Evolutionary conservation across 2,888 invertebrate genomes (phyloP), one percentile per base, ranked within the genome.

Genomic region (Drosophila ustulata): DNA sequence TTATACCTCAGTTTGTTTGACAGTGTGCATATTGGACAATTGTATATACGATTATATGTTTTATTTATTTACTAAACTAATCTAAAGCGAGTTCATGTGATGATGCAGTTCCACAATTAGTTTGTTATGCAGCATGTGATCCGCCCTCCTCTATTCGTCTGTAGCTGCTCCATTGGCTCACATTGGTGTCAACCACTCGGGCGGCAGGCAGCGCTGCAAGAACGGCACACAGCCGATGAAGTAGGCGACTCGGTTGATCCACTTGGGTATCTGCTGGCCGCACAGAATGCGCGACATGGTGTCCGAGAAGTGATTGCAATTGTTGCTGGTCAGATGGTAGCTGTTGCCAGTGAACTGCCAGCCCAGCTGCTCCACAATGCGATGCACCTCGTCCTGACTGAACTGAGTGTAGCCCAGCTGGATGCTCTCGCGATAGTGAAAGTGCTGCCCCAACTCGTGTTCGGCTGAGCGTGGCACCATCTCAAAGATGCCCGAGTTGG

Each of bases 271-370:
- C 90, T 98, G 97, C 90, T 95, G 95, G 47, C 97, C 97, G 89
- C 98, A 98, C 63, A 99, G 93, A 83, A 97, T 96, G 97, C 96
- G 94, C 87, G 96, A 96, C 87, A 98, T 94, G 66, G 96, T 95
- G 65, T 96, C 96, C 67, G 98, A 96, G 93, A 99, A 99, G 92
- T 99, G 98, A 93, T 99, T 99, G 93, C 99, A 99, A 92, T 99
- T 99, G 93, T 98, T 98, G 92, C 34, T 34, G 26, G 78, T 98
- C 71, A 99, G 94, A 92, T 99, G 99, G 91, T 99, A 99, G 92
- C 97, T 95, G 93, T 98, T 97, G 71, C 98, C 99, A 85, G 97
- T 95, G 92, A 97, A 99, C 91, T 98, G 97, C 91, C 97, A 96
- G 53, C 98, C 98, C 72, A 99, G 93, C 90, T 97, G 97, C 56